Percentiles rank a stretch among this genome's conserved stretches.
Conservation (phyloP, 2,888 invertebrate species). For the Drosophila testacea region DNA sequence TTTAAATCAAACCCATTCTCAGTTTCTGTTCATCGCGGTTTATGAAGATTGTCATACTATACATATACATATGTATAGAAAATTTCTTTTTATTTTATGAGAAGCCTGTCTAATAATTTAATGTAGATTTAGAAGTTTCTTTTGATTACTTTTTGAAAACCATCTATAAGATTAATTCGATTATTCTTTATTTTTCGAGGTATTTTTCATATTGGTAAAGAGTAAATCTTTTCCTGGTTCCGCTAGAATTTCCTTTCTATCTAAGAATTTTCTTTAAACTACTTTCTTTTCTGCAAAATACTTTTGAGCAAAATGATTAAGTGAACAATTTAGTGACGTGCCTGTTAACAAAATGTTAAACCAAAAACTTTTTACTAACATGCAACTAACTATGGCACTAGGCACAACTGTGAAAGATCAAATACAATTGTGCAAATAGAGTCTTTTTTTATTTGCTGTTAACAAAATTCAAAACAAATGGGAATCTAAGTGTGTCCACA, state of each 20-base stretch:
- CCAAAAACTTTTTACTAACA: background rate
- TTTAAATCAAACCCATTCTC: no score
- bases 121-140: no score
- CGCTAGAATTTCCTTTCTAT: background rate
- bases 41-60: no score
- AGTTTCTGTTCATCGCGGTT: no score
- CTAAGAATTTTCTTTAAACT: constrained; percentile 20
- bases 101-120: no score
- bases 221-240: background rate
- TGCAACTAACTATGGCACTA: constrained; percentile 27
- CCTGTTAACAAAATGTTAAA: constrained; percentile 23
- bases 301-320: constrained; percentile 39
- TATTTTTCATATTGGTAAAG: background rate
- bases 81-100: background rate
- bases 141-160: no score
- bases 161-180: background rate
- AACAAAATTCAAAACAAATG: constrained; percentile 24
- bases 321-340: constrained; percentile 49
- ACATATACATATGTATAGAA: no score
- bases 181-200: background rate
- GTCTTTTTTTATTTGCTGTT: constrained; percentile 31
- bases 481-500: constrained; percentile 33
- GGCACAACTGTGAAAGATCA: constrained; percentile 40
- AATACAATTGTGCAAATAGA: constrained; percentile 70
- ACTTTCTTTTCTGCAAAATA: constrained; percentile 31